Conservation (phyloP, 2,797 vertebrate species). For the Sebastes paucispinis region DNA sequence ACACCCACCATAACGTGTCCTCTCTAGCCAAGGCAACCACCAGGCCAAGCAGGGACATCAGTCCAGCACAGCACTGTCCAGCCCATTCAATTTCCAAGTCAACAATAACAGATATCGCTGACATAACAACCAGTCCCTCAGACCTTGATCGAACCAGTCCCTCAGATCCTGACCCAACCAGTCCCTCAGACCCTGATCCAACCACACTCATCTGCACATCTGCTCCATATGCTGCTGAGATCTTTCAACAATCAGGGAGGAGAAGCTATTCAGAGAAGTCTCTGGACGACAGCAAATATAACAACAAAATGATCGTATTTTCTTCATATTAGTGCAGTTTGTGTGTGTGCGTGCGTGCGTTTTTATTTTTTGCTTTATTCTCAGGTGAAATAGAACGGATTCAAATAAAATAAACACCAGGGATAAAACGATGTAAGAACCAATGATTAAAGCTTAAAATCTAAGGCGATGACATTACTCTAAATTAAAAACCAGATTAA, state of each 20-base stretch:
- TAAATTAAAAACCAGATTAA: neutral
- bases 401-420: neutral
- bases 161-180: no score
- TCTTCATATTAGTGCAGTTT: neutral
- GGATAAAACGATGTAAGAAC: neutral
- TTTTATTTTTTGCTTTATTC: neutral
- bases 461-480: neutral
- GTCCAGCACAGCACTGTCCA: slow-evolving; percentile 15
- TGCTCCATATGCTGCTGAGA: neutral
- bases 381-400: neutral
- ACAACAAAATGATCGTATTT: neutral
- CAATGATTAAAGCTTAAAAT: neutral
- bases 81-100: neutral
- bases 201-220: neutral
- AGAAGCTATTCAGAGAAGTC: neutral
- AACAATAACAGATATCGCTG: slow-evolving; percentile 10
- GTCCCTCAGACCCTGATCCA: no score
- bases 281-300: no score
- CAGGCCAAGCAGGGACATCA: slow-evolving; percentile 49
- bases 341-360: neutral
- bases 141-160: no score
- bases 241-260: neutral
- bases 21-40: slow-evolving; percentile 29
- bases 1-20: neutral
- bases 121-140: neutral